phyloP scores from a whole-genome alignment of 2,888 invertebrate species.

The Azorinus chamasolen region DNA sequence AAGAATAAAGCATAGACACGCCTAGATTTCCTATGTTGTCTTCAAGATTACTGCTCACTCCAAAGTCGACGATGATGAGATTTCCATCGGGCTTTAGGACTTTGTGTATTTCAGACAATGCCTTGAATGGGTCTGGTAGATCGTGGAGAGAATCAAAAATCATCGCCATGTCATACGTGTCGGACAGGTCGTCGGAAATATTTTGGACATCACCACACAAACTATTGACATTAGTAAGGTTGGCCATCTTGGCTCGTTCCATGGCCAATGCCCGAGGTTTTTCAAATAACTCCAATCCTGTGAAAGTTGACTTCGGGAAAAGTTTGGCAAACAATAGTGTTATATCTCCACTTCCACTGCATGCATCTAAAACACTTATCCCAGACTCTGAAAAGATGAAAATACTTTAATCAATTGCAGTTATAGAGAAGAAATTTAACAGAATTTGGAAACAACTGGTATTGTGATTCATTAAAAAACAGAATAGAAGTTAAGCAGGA shows the following conservation, averaged over 20 bases:
- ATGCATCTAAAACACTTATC: slow-evolving; percentile 38
- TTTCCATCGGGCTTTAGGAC: slow-evolving; percentile 39
- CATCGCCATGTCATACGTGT: slow-evolving; percentile 42
- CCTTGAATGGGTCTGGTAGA: slow-evolving; percentile 46
- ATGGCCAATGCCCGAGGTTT: slow-evolving; percentile 14
- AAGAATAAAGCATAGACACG: slow-evolving; percentile 36
- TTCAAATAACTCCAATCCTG: slow-evolving; percentile 27
- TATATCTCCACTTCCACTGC: slow-evolving; percentile 26
- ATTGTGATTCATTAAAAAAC: too few relatives aligned
- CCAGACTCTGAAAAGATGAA: slow-evolving; percentile 19
- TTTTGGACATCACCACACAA: slow-evolving; percentile 37
- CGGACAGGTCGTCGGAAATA: slow-evolving; percentile 21
- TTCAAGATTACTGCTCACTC: slow-evolving; percentile 27
- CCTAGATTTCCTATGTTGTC: slow-evolving; percentile 35
- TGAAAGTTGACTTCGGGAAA: slow-evolving; percentile 48
- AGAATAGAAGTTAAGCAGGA: too few relatives aligned
- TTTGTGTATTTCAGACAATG: slow-evolving; percentile 31
- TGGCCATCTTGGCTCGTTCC: slow-evolving; percentile 3
- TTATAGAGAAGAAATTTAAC: too few relatives aligned
- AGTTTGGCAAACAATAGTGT: slow-evolving; percentile 18
- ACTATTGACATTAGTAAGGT: slow-evolving; percentile 31
- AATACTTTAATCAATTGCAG: too few relatives aligned
- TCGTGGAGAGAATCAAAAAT: slow-evolving; percentile 51
- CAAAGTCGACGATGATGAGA: slow-evolving; percentile 35
- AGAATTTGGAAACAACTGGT: too few relatives aligned